A percentile compares a stretch with the other conserved stretches of the same genome.
Conservation (phyloP, 1,140 invertebrate genomes). For the Drusus annulatus region DNA sequence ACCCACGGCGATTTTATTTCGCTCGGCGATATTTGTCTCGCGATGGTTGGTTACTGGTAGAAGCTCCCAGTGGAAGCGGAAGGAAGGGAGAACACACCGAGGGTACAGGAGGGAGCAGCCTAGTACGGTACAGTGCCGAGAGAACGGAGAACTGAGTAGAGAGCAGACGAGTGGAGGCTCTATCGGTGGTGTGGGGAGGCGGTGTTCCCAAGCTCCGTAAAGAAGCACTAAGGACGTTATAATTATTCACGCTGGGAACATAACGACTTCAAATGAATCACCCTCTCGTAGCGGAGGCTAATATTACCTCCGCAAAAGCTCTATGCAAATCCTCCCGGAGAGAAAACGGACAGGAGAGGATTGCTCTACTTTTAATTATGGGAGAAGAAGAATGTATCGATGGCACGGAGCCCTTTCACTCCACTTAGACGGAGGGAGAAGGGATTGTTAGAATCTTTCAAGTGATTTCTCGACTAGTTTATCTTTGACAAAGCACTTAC, state of each 20-base stretch:
- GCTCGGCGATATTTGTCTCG: conserved; percentile 2
- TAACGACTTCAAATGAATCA: conserved; percentile 49
- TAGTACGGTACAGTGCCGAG: too few relatives aligned
- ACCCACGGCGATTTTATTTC: neutral
- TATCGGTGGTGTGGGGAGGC: neutral
- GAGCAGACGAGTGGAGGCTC: neutral
- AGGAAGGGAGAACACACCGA: conserved; percentile 18
- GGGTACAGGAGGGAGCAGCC: neutral
- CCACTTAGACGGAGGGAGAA: neutral
- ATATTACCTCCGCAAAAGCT: conserved; percentile 43
- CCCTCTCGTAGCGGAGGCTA: conserved; percentile 36
- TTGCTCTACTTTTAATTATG: conserved; percentile 35
- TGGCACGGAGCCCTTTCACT: conserved; percentile 2
- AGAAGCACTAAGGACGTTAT: conserved; percentile 51
- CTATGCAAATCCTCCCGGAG: conserved; percentile 44
- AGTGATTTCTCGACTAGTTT: conserved; percentile 3
- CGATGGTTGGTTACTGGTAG: neutral
- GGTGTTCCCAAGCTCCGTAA: conserved; percentile 35
- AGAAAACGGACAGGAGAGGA: conserved; percentile 39
- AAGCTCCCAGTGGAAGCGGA: too few relatives aligned
- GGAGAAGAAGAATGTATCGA: conserved; percentile 37
- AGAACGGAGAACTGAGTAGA: neutral
- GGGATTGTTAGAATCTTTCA: too few relatives aligned
- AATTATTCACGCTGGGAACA: conserved; percentile 50
- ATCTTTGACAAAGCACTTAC: neutral